Evolutionary conservation across 2,888 invertebrate species (phyloP).

Genomic region (Scelioninae gen. 1): DNA sequence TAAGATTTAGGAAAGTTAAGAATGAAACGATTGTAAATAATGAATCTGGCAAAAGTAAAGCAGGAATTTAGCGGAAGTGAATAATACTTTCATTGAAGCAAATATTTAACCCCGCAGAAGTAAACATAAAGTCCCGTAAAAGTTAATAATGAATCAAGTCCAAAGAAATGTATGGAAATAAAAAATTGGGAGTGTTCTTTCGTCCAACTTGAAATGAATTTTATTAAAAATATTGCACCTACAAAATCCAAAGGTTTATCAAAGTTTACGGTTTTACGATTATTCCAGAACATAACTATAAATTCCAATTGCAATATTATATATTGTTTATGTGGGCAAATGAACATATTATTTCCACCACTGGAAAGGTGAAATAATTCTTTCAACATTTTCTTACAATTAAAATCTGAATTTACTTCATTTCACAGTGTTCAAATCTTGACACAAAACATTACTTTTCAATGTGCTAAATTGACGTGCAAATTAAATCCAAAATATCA

Average conservation of each 20-base stretch:
- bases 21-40: constrained; percentile 57
- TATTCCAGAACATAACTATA: neutral
- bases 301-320: neutral
- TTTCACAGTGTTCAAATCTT: no score
- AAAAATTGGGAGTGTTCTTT: constrained; percentile 36
- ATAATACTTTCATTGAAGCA: constrained; percentile 57
- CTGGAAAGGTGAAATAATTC: no score
- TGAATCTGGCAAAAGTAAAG: constrained; percentile 47
- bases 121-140: constrained; percentile 51
- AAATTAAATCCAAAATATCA: no score
- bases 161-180: constrained; percentile 44
- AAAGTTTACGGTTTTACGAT: constrained; percentile 18
- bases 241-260: constrained; percentile 15
- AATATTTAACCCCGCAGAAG: constrained; percentile 41
- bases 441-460: no score
- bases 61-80: constrained; percentile 43
- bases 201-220: constrained; percentile 1
- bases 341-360: neutral
- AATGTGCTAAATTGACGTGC: no score
- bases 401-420: no score
- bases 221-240: constrained; percentile 28
- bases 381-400: no score
- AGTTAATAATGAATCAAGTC: constrained; percentile 53
- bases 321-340: neutral
- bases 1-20: constrained; percentile 50